phyloP scores from a whole-genome alignment of 2,113 vertebrate species.

The Bos indicus region DNA sequence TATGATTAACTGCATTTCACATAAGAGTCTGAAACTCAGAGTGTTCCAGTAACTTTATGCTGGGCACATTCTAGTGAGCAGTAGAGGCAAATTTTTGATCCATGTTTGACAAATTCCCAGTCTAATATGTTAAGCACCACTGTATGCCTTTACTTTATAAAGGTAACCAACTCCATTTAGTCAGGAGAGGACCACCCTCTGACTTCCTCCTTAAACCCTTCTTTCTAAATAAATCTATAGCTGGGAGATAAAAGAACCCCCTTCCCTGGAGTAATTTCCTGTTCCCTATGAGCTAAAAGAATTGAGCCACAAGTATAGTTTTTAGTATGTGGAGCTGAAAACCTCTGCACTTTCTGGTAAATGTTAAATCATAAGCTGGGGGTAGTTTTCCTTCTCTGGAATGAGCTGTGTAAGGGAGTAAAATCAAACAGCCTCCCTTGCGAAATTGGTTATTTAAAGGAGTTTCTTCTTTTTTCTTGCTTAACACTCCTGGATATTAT shows the following conservation, averaged over 20 bases:
- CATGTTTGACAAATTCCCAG: conserved; percentile 3
- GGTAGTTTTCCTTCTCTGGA: not conserved
- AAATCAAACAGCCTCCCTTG: not conserved
- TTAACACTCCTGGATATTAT: not conserved
- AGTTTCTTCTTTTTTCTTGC: not conserved
- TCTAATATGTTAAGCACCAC: not conserved
- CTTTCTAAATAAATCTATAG: conserved; percentile 21
- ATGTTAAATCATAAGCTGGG: not conserved
- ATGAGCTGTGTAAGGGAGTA: not conserved
- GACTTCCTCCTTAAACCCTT: not conserved
- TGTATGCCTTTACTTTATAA: not conserved
- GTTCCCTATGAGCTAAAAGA: not conserved
- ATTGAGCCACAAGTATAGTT: not conserved
- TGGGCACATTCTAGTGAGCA: not conserved
- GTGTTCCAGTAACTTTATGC: not conserved
- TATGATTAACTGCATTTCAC: not conserved
- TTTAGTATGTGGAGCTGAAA: not conserved
- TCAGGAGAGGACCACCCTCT: not conserved
- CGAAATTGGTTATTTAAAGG: not conserved
- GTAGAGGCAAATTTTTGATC: not conserved
- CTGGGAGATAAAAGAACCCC: not conserved
- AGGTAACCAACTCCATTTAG: not conserved
- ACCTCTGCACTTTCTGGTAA: not conserved
- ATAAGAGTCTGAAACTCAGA: not conserved
- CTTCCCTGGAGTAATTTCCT: not conserved